Evolutionary conservation across 2,888 invertebrate genomes (phyloP), one percentile per base, ranked within the genome.

Genomic region (Tridacna gigas): DNA sequence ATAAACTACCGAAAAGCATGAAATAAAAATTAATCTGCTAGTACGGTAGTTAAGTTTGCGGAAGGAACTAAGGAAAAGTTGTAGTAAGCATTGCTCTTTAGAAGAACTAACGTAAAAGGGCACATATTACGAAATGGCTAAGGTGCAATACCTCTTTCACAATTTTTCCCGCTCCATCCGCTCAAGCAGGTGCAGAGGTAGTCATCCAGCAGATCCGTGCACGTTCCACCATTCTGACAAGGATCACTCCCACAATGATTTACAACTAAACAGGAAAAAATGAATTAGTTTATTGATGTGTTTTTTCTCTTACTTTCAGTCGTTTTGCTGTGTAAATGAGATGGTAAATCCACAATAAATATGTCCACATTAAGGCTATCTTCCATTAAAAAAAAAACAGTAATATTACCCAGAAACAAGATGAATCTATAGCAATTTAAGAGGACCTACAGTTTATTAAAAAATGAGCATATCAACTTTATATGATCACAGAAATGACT

Each of bases 91-190:
- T 56, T 51, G 11, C 51, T 11, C 2, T 56, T 18, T 18, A 3
- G 4, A 20, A 20, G 18, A 56, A 56, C 4, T 56, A 3, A 9
- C 4, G 9, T 20, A 3, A 56, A 56, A 1, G 4, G 18, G 13
- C 4, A 63, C 63, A 63, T 25, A n/a, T 13, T 25, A 28, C 2
- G 28, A 4, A 66, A 18, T 66, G 5, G 28, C 11, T 28, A 37
- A 37, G 7, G 37, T 37, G 2, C 37, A 7, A 37, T 76, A 80
- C 86, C 86, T 37, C 60, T 60, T 45, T 86, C 82, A 80, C 86
- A 86, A 22, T 84, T 69, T 37, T 28, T 28, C 12, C 86, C 84
- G 25, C 77, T 76, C 86, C 86, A 86, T 9, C 86, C 84, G 0
- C 22, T n/a, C 3, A 13, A 18, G 74, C 86, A 86, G 15, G 48